Conservation (phyloP, 2,888 invertebrate genomes). For the Temnothorax ravouxi region DNA sequence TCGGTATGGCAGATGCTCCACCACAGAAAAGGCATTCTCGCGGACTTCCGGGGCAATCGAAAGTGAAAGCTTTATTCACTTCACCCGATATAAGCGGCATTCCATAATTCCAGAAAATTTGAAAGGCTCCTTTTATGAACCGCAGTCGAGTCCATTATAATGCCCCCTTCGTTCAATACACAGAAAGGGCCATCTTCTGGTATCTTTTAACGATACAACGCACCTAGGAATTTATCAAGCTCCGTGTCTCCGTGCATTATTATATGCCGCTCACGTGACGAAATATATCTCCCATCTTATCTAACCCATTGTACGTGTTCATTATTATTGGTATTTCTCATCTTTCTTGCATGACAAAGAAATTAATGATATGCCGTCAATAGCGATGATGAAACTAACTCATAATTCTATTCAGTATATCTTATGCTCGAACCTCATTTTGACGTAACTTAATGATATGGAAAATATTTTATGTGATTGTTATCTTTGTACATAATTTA, state of each 20-base stretch:
- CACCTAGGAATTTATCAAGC: conserved; percentile 53
- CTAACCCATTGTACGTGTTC: background rate
- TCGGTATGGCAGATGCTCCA: background rate
- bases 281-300: conserved; percentile 41
- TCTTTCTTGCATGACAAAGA: background rate
- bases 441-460: background rate
- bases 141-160: conserved; percentile 36
- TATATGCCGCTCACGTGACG: conserved; percentile 7
- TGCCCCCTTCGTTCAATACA: conserved; percentile 57
- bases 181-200: background rate
- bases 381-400: background rate
- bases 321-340: conserved; percentile 24
- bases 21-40: conserved; percentile 10
- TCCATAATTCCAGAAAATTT: conserved; percentile 59
- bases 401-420: background rate
- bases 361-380: background rate
- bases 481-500: background rate
- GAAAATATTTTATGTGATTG: background rate
- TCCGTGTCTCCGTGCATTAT: conserved; percentile 13
- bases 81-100: conserved; percentile 48
- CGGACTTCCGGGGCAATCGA: conserved; percentile 15
- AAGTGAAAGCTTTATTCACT: conserved; percentile 42
- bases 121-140: conserved; percentile 59
- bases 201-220: conserved; percentile 37
- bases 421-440: background rate